A percentile compares a stretch with the other conserved stretches of the same genome.
These are phyloP conservation scores for Nesogale talazaci DNA, from an alignment of 2,113 vertebrate species.

Conservation along the genomic window DNA sequence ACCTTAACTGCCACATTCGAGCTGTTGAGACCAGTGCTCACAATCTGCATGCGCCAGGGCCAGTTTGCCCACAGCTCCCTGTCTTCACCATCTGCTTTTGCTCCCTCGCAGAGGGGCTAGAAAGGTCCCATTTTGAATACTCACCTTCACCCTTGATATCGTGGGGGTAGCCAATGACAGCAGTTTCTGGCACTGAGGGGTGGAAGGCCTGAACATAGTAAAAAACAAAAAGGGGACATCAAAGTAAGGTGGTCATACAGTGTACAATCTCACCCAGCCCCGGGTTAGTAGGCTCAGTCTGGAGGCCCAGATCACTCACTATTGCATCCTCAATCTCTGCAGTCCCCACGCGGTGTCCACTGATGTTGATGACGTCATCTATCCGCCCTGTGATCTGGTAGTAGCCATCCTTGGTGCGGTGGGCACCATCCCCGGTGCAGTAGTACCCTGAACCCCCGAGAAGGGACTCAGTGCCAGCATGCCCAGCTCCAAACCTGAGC, in stretches of 20 bases:
- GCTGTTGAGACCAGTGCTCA: not conserved
- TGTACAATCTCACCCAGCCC: not conserved
- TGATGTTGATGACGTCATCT: conserved; percentile 96
- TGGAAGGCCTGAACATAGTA: conserved; percentile 90
- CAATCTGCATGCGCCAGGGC: not conserved
- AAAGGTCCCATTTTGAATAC: not conserved
- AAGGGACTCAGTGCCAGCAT: not conserved
- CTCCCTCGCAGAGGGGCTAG: not conserved
- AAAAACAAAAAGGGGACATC: not conserved
- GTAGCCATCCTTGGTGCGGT: conserved; percentile 89
- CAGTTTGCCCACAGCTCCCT: not conserved
- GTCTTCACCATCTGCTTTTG: not conserved
- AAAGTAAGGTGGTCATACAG: not conserved
- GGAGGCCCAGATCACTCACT: conserved; percentile 80
- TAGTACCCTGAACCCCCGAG: conserved; percentile 88
- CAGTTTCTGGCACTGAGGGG: conserved; percentile 92
- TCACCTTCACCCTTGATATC: conserved; percentile 96
- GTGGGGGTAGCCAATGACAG: conserved; percentile 93
- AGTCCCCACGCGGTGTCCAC: conserved; percentile 93
- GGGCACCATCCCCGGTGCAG: conserved; percentile 93
- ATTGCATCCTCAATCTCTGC: conserved; percentile 96
- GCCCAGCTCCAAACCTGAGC: not conserved
- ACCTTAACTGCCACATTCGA: not conserved
- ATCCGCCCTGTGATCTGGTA: conserved; percentile 96
- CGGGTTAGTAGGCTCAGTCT: not conserved